A percentile compares a stretch with the other conserved stretches of the same genome.
Conservation (phyloP, 2,113 vertebrate species). For the Casuarius casuarius region DNA sequence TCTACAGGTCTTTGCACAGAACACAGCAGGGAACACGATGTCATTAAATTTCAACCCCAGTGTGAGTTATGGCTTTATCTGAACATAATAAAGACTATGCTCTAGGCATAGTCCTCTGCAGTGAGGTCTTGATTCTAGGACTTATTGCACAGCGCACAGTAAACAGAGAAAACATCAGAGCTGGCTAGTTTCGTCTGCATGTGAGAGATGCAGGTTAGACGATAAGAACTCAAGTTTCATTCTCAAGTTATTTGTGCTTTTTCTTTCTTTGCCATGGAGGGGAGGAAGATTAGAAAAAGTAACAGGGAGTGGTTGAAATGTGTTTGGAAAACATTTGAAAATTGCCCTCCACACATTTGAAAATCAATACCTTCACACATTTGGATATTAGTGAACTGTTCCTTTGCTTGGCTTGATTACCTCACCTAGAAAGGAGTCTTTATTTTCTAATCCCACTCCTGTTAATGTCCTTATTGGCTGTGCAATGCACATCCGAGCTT, state of each 20-base stretch:
- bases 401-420: neutral
- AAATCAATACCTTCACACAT: neutral
- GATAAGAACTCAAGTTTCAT: neutral
- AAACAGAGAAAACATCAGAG: slow-evolving; percentile 23
- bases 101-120: slow-evolving; percentile 24
- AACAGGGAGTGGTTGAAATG: neutral
- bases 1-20: neutral
- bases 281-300: neutral
- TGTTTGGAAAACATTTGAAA: neutral
- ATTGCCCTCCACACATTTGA: neutral
- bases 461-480: neutral
- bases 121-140: slow-evolving; percentile 31
- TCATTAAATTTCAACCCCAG: slow-evolving; percentile 41
- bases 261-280: neutral
- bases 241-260: neutral
- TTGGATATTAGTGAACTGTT: neutral
- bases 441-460: neutral
- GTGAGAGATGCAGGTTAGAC: neutral
- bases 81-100: slow-evolving; percentile 28
- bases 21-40: neutral
- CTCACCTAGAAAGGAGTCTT: neutral
- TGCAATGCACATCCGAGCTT: neutral
- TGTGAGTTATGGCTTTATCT: slow-evolving; percentile 21
- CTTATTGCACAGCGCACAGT: neutral
- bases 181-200: neutral